A percentile compares a stretch with the other conserved stretches of the same genome.
These are phyloP conservation scores for Formica exsecta DNA, from an alignment of 1,140 invertebrate genomes.

Conservation along the genomic window DNA sequence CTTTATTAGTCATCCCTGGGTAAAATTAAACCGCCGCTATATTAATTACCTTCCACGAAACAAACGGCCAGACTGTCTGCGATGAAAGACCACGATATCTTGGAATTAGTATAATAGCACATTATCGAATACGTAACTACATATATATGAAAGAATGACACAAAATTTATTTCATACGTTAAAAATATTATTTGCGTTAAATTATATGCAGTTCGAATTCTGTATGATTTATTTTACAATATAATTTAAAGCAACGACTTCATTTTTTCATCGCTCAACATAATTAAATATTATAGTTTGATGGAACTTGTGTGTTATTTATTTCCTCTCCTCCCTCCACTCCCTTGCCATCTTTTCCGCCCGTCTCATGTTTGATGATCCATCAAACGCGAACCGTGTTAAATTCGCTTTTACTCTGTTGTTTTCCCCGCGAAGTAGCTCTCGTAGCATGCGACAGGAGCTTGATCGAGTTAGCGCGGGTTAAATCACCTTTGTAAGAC, in stretches of 20 bases:
- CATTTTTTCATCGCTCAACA: neutral
- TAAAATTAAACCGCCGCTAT: constrained; percentile 67
- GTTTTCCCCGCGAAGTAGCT: constrained; percentile 50
- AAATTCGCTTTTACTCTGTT: constrained; percentile 29
- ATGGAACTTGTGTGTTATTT: neutral
- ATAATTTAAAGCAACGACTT: neutral
- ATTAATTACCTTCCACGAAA: constrained; percentile 74
- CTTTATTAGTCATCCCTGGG: constrained; percentile 67
- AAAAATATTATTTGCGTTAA: neutral
- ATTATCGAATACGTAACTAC: constrained; percentile 7
- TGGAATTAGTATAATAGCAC: constrained; percentile 33
- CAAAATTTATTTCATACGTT: neutral
- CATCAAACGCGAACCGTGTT: constrained; percentile 10
- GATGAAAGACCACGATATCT: constrained; percentile 55
- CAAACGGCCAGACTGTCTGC: constrained; percentile 29
- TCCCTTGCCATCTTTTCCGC: too few species aligned
- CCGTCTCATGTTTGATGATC: neutral
- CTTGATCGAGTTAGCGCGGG: constrained; percentile 67
- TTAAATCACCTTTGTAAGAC: constrained; percentile 75
- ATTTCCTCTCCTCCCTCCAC: neutral
- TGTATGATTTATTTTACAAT: neutral
- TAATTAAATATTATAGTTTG: neutral
- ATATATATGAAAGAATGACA: neutral
- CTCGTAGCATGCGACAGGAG: constrained; percentile 63
- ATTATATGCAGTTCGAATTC: neutral